Base-by-base conservation (phyloP, 2,113 vertebrate genomes). In the Excalfactoria chinensis region DNA sequence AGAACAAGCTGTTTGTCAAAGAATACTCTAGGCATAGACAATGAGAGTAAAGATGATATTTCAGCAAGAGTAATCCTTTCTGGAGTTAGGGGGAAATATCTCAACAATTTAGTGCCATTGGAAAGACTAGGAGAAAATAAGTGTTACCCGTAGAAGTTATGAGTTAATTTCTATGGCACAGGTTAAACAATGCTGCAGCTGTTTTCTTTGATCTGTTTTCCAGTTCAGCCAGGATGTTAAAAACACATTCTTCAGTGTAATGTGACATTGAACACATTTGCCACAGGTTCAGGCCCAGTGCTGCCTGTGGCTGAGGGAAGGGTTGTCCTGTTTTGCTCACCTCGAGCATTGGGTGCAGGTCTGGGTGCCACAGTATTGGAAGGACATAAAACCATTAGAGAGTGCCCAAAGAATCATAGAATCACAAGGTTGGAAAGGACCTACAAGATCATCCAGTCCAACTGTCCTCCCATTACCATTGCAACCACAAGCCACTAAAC, bases 51-150 rank as follows among this genome's bases (percentile, higher is more conserved):
- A 41, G 68, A 60, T 87, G 75, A 20, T 82, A 56, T 28, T 90
- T 91, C 81, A 84, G 67, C 66, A 63, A 34, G 30, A 56, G 46
- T 79, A 88, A 66, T 49, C 25, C 21, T 91, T 96, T 84, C 59
- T 74, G 82, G 22, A 22, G 56, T 18, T 60, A 68, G 63, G 28
- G 48, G 46, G 89, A 71, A 88, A 63, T 13, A 62, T 6, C 30
- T 35, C 41, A 4, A 81, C 62, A 78, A 58, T 20, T 32, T 13
- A 2, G 3, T 28, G 26, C n/a, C 18, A 73, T 20, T 13, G 17
- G 1, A 12, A 23, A 17, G 11, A 32, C 30, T 26, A 58, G 59
- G 59, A 20, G 11, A 26, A 44, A 71, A 21, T 30, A 64, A 66
- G 5, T 14, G 7, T 16, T 18, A 18, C 21, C 11, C 51, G 5